Evolutionary conservation across 2,113 vertebrate genomes (phyloP).

Genomic region (Seriola dumerili): DNA sequence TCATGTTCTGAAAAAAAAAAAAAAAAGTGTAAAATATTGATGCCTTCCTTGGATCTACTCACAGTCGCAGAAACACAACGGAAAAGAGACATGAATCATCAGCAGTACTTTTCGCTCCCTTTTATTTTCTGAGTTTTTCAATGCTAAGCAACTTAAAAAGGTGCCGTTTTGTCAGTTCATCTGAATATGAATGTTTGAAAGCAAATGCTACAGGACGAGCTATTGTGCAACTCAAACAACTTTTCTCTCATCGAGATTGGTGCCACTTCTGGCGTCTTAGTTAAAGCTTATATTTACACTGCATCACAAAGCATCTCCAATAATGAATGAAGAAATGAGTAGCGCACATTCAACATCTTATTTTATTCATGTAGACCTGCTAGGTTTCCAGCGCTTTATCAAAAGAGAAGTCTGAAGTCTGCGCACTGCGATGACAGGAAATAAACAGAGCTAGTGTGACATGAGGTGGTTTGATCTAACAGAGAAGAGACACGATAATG

Average conservation of each 20-base stretch:
- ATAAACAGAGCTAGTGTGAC: background rate
- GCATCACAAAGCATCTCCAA: background rate
- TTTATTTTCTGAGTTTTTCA: slow-evolving; percentile 12
- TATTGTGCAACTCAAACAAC: slow-evolving; percentile 16
- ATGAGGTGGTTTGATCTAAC: background rate
- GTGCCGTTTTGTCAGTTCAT: slow-evolving; percentile 7
- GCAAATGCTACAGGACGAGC: slow-evolving; percentile 3
- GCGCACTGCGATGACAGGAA: background rate
- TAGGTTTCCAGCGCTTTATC: background rate
- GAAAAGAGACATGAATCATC: slow-evolving; percentile 51
- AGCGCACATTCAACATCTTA: background rate
- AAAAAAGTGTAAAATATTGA: slow-evolving; percentile 58
- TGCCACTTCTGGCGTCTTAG: background rate
- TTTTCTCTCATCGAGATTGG: slow-evolving; percentile 20
- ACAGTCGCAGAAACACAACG: slow-evolving; percentile 30
- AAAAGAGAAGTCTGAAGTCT: background rate
- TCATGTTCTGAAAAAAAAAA: slow-evolving; percentile 49
- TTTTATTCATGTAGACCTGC: background rate
- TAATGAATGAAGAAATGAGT: background rate
- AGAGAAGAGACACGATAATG: background rate
- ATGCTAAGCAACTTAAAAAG: slow-evolving; percentile 39
- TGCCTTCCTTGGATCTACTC: slow-evolving; percentile 45
- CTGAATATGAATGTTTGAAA: slow-evolving; percentile 37
- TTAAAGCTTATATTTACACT: slow-evolving; percentile 32
- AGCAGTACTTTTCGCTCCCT: slow-evolving; percentile 5